Percentiles rank a stretch among this genome's conserved stretches.
These are phyloP conservation scores for Sicus ferrugineus DNA, from an alignment of 2,888 invertebrate species.

Conservation along the genomic window DNA sequence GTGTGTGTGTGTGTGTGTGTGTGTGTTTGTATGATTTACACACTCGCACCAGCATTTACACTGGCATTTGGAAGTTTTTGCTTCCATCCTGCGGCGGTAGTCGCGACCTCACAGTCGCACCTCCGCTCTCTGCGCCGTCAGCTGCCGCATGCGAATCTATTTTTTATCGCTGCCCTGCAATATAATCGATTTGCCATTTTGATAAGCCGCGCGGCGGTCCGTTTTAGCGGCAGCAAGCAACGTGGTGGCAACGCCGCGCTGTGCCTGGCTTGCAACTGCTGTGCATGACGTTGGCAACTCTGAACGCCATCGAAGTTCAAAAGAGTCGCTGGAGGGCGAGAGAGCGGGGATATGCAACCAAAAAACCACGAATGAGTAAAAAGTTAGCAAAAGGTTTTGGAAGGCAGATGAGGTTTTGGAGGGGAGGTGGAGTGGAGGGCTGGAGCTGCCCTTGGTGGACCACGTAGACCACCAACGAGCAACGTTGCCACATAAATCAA, in stretches of 20 bases:
- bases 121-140: not conserved
- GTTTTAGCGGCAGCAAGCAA: slow-evolving; percentile 34
- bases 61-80: not conserved
- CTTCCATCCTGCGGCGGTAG: not conserved
- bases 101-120: not conserved
- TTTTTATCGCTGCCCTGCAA: slow-evolving; percentile 37
- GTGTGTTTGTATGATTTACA: not conserved
- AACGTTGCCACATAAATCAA: slow-evolving; percentile 35
- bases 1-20: not conserved
- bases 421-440: too few species aligned
- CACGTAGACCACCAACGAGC: slow-evolving; percentile 22
- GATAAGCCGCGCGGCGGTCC: slow-evolving; percentile 41
- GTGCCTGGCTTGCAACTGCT: not conserved
- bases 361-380: not conserved
- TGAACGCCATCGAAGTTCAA: slow-evolving; percentile 4
- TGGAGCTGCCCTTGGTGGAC: not conserved
- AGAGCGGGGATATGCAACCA: not conserved
- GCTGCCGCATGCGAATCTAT: slow-evolving; percentile 12
- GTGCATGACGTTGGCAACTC: slow-evolving; percentile 7
- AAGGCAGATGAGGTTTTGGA: not conserved
- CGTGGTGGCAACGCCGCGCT: slow-evolving; percentile 20
- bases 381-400: not conserved
- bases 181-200: slow-evolving; percentile 48
- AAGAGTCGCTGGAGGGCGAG: not conserved
- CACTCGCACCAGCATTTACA: slow-evolving; percentile 7